Conservation (phyloP, 2,113 vertebrate species). For the Myotis brandtii region DNA sequence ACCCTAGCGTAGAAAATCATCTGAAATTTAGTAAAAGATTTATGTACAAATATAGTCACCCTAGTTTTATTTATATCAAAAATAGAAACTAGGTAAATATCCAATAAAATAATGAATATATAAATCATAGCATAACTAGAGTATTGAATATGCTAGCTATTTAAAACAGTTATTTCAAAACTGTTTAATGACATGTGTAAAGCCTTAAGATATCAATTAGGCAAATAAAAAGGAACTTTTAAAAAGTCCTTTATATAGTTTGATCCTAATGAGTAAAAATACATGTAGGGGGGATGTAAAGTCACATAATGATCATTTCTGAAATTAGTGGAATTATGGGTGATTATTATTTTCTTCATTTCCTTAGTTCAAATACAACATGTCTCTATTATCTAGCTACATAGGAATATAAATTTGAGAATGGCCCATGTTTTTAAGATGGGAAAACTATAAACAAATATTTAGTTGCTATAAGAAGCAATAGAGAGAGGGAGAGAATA, state of each 20-base stretch:
- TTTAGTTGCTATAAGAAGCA: background rate
- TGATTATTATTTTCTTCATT: background rate
- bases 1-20: conserved; percentile 59
- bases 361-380: conserved; percentile 4
- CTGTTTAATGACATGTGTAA: background rate
- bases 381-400: background rate
- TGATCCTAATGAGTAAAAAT: conserved; percentile 26
- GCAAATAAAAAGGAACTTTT: background rate
- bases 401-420: background rate
- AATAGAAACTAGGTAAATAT: conserved; percentile 58
- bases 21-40: conserved; percentile 65
- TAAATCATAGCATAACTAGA: conserved; percentile 54
- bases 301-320: background rate
- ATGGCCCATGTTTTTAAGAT: background rate
- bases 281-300: background rate
- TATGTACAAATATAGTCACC: conserved; percentile 42
- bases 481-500: background rate
- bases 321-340: background rate
- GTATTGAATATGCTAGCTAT: background rate
- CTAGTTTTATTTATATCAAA: conserved; percentile 57
- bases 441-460: background rate
- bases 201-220: background rate
- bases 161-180: conserved; percentile 7
- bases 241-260: background rate
- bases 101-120: conserved; percentile 5